phyloP scores from a whole-genome alignment of 2,113 vertebrate genomes.

The Capra hircus region DNA sequence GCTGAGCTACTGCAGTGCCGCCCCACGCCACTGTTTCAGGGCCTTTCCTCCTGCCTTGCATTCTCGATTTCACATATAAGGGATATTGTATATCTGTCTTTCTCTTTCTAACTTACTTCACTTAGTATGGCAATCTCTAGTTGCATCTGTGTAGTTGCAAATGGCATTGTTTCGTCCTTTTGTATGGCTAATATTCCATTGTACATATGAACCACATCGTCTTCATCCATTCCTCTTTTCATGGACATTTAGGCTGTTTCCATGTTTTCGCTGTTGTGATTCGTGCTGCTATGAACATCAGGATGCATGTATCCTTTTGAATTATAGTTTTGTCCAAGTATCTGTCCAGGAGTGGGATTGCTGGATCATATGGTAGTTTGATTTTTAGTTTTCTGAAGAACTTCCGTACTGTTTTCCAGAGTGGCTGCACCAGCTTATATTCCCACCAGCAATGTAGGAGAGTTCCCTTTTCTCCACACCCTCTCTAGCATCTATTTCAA shows the following conservation, averaged over 20 bases:
- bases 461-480: background rate
- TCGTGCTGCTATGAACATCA: background rate
- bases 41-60: background rate
- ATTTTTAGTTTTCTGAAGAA: background rate
- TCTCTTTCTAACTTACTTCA: background rate
- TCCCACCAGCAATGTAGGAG: background rate
- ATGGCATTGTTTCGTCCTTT: background rate
- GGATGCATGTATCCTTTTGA: background rate
- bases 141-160: background rate
- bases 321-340: background rate
- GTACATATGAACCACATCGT: background rate
- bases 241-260: background rate
- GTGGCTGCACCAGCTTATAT: background rate
- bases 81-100: background rate
- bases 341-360: background rate
- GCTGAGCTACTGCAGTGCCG: accelerated
- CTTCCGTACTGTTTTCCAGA: background rate
- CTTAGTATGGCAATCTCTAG: background rate
- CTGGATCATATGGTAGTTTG: background rate
- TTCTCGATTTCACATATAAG: background rate
- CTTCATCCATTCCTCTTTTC: background rate
- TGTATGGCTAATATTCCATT: background rate
- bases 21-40: background rate
- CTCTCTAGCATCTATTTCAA: background rate
- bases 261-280: background rate